Conservation (phyloP, 2,113 vertebrate genomes). For the Tenrec ecaudatus region DNA sequence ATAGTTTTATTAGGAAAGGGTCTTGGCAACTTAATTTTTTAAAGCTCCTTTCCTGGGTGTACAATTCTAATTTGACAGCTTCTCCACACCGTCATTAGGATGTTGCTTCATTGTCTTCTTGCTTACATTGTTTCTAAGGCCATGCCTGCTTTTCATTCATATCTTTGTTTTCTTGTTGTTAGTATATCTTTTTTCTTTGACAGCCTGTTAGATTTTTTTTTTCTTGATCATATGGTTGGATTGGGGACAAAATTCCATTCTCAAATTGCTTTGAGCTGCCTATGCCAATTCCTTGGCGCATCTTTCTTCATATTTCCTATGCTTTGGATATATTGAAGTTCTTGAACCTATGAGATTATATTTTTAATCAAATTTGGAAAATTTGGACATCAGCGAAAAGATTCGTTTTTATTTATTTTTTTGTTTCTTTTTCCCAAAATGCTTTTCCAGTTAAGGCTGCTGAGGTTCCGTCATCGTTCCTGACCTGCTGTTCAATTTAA, state of each 20-base stretch:
- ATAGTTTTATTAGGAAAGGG: not conserved
- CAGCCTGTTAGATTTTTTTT: not conserved
- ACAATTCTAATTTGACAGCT: not conserved
- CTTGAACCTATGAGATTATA: not conserved
- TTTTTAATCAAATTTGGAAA: not conserved
- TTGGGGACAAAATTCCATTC: not conserved
- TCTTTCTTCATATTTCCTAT: not conserved
- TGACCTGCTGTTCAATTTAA: not conserved
- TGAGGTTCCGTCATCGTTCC: not conserved
- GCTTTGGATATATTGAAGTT: not conserved
- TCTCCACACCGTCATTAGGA: no score
- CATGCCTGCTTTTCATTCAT: not conserved
- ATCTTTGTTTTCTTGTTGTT: not conserved
- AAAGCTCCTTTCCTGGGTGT: not conserved
- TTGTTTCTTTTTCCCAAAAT: not conserved
- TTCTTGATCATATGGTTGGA: not conserved
- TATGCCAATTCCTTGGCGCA: not conserved
- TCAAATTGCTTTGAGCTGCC: not conserved
- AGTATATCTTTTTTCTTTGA: not conserved
- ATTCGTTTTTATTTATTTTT: not conserved
- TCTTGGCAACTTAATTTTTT: not conserved
- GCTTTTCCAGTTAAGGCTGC: not conserved
- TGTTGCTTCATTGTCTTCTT: not conserved
- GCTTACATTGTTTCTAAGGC: not conserved
- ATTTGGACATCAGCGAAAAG: not conserved